Evolutionary conservation across 2,888 invertebrate genomes (phyloP).

Genomic region (Lasioglossum malachurum): DNA sequence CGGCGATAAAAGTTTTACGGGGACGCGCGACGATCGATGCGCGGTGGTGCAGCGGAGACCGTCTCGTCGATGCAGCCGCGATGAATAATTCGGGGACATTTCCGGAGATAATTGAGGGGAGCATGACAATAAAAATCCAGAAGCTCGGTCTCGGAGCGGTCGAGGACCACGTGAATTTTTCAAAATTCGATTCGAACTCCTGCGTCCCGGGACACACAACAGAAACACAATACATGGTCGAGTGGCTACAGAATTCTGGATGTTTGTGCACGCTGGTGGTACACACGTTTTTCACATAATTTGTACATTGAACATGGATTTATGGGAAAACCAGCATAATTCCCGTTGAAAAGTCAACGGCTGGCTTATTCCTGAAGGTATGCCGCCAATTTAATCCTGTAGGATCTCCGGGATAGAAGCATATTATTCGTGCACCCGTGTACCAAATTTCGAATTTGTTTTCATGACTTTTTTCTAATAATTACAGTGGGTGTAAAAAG

Average conservation of each 20-base stretch:
- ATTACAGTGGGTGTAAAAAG: too few species aligned
- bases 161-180: not conserved
- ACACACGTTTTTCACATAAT: too few species aligned
- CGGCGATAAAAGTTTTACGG: slow-evolving; percentile 51
- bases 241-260: not conserved
- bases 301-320: too few species aligned
- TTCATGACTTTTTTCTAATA: too few species aligned
- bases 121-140: not conserved
- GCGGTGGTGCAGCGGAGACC: not conserved
- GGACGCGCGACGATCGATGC: slow-evolving; percentile 36
- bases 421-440: too few species aligned
- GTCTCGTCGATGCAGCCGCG: not conserved
- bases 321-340: too few species aligned
- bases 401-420: too few species aligned
- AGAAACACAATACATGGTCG: not conserved
- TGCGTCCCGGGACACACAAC: not conserved
- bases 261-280: not conserved
- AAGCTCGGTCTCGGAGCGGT: not conserved
- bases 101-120: slow-evolving; percentile 26
- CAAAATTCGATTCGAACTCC: slow-evolving; percentile 3
- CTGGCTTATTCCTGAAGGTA: too few species aligned
- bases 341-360: too few species aligned
- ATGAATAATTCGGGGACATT: slow-evolving; percentile 40
- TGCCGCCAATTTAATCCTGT: too few species aligned
- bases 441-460: too few species aligned